These are phyloP conservation scores for Leptura quadrifasciata DNA, from an alignment of 2,888 invertebrate genomes.

Conservation along the genomic window DNA sequence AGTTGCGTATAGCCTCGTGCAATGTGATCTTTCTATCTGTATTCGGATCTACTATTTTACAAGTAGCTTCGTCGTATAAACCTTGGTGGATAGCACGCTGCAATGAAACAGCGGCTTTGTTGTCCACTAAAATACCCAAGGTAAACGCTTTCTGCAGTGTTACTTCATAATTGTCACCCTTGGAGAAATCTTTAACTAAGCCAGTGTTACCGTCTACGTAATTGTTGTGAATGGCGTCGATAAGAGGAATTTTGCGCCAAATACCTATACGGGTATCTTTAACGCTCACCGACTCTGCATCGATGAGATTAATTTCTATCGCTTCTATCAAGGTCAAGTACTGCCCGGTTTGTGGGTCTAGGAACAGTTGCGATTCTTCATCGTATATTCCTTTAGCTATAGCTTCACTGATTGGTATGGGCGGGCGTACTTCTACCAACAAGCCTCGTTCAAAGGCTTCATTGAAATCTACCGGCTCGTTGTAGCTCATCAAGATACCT, in stretches of 20 bases:
- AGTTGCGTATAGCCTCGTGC: slow-evolving; percentile 88
- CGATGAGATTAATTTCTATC: slow-evolving; percentile 86
- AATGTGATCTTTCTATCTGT: slow-evolving; percentile 87
- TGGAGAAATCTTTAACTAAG: slow-evolving; percentile 82
- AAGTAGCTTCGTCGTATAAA: slow-evolving; percentile 86
- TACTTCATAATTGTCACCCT: slow-evolving; percentile 79
- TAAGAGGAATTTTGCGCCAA: slow-evolving; percentile 86
- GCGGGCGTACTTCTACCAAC: slow-evolving; percentile 87
- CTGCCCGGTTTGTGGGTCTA: slow-evolving; percentile 87
- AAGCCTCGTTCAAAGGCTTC: slow-evolving; percentile 91
- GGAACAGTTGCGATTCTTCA: slow-evolving; percentile 85
- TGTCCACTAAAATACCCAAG: slow-evolving; percentile 86
- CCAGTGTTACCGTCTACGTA: slow-evolving; percentile 84
- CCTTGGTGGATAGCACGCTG: slow-evolving; percentile 92
- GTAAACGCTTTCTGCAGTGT: slow-evolving; percentile 86
- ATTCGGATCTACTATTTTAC: slow-evolving; percentile 88
- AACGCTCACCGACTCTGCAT: slow-evolving; percentile 88
- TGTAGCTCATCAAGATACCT: slow-evolving; percentile 79
- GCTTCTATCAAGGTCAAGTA: slow-evolving; percentile 89
- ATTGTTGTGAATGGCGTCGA: slow-evolving; percentile 85
- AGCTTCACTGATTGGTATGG: slow-evolving; percentile 88
- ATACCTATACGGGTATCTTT: slow-evolving; percentile 85
- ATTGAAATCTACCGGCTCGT: slow-evolving; percentile 81
- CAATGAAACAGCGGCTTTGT: slow-evolving; percentile 86
- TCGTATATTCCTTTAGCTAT: slow-evolving; percentile 88